Percentiles rank a stretch among this genome's conserved stretches.
Conservation (phyloP, 2,888 invertebrate genomes). For the Meta bourneti region DNA sequence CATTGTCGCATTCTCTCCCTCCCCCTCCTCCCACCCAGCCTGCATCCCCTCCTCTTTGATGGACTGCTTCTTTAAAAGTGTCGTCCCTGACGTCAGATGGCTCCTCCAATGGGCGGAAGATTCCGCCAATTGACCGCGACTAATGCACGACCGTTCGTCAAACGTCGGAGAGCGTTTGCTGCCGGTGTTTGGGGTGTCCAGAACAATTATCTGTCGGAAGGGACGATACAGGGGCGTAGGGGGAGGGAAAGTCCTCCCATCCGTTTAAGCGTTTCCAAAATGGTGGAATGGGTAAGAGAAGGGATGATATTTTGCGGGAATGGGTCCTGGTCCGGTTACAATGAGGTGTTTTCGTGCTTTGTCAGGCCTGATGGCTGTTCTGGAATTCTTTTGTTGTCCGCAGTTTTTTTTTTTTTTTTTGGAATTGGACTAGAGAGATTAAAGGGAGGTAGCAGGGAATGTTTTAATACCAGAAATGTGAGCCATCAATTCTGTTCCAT, state of each 20-base stretch:
- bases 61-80: constrained; percentile 47
- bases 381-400: too few species aligned
- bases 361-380: background rate
- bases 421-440: too few species aligned
- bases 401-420: too few species aligned
- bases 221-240: background rate
- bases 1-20: constrained; percentile 11
- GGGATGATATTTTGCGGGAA: background rate
- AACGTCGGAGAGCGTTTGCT: constrained; percentile 5
- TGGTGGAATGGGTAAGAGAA: background rate
- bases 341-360: background rate
- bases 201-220: constrained; percentile 30
- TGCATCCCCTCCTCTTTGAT: constrained; percentile 4
- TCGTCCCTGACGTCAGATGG: constrained; percentile 49
- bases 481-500: too few species aligned
- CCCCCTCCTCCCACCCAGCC: background rate
- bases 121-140: constrained; percentile 44
- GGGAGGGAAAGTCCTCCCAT: background rate
- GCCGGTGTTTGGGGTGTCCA: constrained; percentile 8
- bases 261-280: constrained; percentile 22
- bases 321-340: background rate
- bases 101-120: constrained; percentile 45
- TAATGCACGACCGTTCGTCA: constrained; percentile 53
- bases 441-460: too few species aligned
- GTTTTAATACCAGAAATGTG: too few species aligned